Evolutionary conservation across 2,113 vertebrate species (phyloP), one percentile per base, ranked within the genome.

Genomic region (Salvelinus sp.): DNA sequence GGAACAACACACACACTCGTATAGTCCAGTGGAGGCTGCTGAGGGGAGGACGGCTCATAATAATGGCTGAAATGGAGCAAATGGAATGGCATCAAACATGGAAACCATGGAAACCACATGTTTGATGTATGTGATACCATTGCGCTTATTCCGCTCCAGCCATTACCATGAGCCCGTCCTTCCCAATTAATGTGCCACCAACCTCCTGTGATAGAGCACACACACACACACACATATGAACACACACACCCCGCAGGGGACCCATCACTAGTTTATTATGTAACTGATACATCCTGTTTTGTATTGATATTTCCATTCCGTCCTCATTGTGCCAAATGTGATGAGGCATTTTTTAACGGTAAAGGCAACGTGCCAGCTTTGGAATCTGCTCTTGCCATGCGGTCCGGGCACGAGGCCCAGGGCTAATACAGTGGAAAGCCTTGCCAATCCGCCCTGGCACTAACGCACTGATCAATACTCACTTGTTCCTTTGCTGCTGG

Each of bases 371-470:
- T 44, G 79, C 81, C 83, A 86, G 82, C 75, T 80, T 80, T 72
- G 48, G 63, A 82, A 82, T 79, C 79, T 64, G 33, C 68, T 76
- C 14, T 25, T 67, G 87, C 88, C 86, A 87, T 84, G 80, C 70
- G 80, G 79, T 6, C 10, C 28, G 78, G 74, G 71, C 83, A 79
- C 69, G 25, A 58, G 38, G 76, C 82, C 68, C 72, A 71, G 12
- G 38, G 85, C 90, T 84, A 86, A 86, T 87, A 82, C 86, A 87
- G 83, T 66, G 38, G 75, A 85, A 86, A 86, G 77, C 68, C 76
- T 28, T 70, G 64, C 82, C 86, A 83, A 85, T 77, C 74, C 44
- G 74, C 73, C 72, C 66, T 62, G 44, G 71, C 69, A 78, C 77
- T 86, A 70, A 83, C 82, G 66, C 73, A 33, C 76, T 83, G 82